phyloP scores from a whole-genome alignment of 2,113 vertebrate species.

The Pyrgilauda ruficollis region DNA sequence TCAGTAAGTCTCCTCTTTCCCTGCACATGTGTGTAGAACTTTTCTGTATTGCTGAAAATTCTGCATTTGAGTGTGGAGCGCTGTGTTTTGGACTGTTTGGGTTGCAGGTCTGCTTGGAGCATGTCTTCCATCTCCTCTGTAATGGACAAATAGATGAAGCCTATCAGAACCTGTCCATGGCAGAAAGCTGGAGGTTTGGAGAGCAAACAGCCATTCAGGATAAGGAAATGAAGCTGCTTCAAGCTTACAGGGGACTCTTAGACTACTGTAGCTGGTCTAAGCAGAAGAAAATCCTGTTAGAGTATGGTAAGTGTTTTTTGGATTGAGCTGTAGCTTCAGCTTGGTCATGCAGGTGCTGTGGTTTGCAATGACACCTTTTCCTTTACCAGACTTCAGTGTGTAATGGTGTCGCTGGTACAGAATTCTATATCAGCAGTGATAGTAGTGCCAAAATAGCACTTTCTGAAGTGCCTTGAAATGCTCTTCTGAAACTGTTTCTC shows the following conservation, averaged over 20 bases:
- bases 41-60: neutral
- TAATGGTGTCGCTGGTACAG: neutral
- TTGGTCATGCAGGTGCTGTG: accelerated
- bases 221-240: slow-evolving; percentile 77
- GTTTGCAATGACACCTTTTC: neutral
- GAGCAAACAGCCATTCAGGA: slow-evolving; percentile 72
- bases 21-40: neutral
- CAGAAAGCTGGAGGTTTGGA: slow-evolving; percentile 87
- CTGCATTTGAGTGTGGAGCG: neutral
- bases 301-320: slow-evolving; percentile 67
- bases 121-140: slow-evolving; percentile 84
- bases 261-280: slow-evolving; percentile 84
- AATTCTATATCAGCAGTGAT: neutral
- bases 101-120: slow-evolving; percentile 86
- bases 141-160: slow-evolving; percentile 81
- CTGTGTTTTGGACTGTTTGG: neutral
- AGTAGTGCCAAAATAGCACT: neutral
- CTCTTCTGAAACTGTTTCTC: neutral
- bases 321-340: neutral
- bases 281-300: slow-evolving; percentile 66
- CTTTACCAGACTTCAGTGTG: neutral
- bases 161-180: slow-evolving; percentile 73
- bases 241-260: slow-evolving; percentile 85
- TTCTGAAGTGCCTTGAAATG: neutral
- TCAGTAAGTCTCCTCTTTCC: neutral